Conservation (phyloP, 2,888 invertebrate species). For the Tachina grossa region DNA sequence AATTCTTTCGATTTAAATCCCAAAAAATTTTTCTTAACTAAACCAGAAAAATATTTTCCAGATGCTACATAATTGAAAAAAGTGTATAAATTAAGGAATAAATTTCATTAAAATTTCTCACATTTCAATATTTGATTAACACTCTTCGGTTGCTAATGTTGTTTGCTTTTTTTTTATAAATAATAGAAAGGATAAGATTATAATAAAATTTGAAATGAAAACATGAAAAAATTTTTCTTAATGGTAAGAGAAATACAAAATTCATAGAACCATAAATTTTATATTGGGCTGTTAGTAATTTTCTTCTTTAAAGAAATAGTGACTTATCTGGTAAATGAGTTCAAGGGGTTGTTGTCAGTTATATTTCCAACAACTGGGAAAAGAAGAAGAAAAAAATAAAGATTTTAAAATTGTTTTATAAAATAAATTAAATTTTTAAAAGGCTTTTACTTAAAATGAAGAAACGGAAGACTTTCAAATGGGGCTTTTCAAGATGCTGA, state of each 20-base stretch:
- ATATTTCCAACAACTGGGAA: constrained; percentile 22
- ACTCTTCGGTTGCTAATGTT: constrained; percentile 11
- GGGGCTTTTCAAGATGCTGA: constrained; percentile 45
- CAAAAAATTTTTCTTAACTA: neutral
- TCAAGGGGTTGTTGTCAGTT: neutral
- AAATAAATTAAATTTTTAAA: constrained; percentile 20
- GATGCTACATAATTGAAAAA: constrained; percentile 13
- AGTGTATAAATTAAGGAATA: constrained; percentile 26
- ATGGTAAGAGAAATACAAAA: constrained; percentile 43
- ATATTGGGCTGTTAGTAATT: constrained; percentile 10
- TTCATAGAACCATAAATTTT: constrained; percentile 61
- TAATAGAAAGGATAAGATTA: neutral
- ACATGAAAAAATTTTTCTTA: constrained; percentile 1
- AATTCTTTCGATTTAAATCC: neutral
- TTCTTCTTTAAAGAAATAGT: constrained; percentile 8
- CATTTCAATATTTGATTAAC: constrained; percentile 61
- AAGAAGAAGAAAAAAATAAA: neutral
- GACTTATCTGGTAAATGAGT: neutral
- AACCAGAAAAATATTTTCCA: constrained; percentile 27
- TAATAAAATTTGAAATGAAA: constrained; percentile 4
- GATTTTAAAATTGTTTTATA: neutral
- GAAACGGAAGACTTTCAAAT: constrained; percentile 62
- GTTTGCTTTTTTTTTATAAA: too few species aligned
- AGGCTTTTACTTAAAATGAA: constrained; percentile 30
- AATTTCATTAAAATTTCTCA: constrained; percentile 42